phyloP scores from a whole-genome alignment of 1,140 invertebrate species.

The Marisa cornuarietis region DNA sequence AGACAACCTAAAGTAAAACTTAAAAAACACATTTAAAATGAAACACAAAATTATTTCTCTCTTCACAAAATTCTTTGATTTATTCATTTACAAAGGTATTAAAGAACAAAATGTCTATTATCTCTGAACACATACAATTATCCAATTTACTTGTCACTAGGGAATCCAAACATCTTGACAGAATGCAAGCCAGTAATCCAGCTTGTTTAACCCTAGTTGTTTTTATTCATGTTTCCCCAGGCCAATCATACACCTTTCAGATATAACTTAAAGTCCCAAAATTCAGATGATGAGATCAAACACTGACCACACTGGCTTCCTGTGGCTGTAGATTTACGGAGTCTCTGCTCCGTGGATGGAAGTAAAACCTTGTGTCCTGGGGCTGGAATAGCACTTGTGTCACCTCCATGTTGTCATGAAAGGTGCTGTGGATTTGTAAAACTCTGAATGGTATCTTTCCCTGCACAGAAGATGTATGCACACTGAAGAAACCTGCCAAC shows the following conservation, averaged over 20 bases:
- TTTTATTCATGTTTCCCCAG: background rate
- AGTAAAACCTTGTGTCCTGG: conserved; percentile 62
- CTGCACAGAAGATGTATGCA: conserved; percentile 66
- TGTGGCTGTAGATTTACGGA: conserved; percentile 55
- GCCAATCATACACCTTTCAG: background rate
- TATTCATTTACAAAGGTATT: too few relatives aligned
- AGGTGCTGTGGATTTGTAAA: conserved; percentile 79
- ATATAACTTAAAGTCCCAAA: background rate
- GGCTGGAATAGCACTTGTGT: conserved; percentile 61
- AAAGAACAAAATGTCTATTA: too few relatives aligned
- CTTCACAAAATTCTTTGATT: too few relatives aligned
- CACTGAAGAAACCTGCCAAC: too few relatives aligned
- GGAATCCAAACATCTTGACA: too few relatives aligned
- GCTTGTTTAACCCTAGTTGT: too few relatives aligned
- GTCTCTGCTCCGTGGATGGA: conserved; percentile 49
- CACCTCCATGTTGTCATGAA: conserved; percentile 76
- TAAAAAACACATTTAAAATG: too few relatives aligned
- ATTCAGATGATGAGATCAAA: background rate
- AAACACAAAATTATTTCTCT: too few relatives aligned
- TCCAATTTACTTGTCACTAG: too few relatives aligned
- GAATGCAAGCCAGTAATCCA: too few relatives aligned
- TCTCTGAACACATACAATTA: too few relatives aligned
- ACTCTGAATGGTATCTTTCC: conserved; percentile 80
- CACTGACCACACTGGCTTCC: conserved; percentile 58
- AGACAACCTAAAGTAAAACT: background rate